phyloP scores from a whole-genome alignment of 2,888 invertebrate genomes.

The Habroteleia sp. region DNA sequence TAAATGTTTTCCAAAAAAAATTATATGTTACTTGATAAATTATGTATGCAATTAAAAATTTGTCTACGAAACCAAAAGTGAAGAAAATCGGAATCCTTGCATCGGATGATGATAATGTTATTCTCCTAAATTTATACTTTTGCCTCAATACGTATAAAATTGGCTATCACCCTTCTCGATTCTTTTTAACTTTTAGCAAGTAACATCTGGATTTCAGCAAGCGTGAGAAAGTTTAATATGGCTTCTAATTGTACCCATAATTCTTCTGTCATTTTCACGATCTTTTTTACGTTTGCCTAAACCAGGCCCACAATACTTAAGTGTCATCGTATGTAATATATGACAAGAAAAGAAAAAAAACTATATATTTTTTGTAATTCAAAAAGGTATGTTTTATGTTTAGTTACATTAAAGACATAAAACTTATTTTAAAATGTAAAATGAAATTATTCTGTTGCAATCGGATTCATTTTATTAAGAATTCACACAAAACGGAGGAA shows the following conservation, averaged over 20 bases:
- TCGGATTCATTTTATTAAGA: conserved; percentile 5
- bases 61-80: too few species aligned
- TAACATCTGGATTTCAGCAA: conserved; percentile 59
- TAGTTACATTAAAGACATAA: conserved; percentile 19
- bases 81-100: too few species aligned
- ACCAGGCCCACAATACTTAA: conserved; percentile 7
- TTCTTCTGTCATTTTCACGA: conserved; percentile 43
- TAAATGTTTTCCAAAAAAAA: too few species aligned
- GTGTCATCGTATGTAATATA: conserved; percentile 27
- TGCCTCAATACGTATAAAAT: conserved; percentile 34
- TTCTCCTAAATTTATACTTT: conserved; percentile 35
- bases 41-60: too few species aligned
- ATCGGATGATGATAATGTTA: conserved; percentile 19
- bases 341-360: background rate
- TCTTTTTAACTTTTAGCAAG: conserved; percentile 35
- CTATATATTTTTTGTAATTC: too few species aligned
- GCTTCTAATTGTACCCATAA: conserved; percentile 56
- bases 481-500: conserved; percentile 11
- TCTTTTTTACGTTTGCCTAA: conserved; percentile 36
- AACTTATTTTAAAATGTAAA: conserved; percentile 1
- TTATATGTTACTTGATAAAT: too few species aligned
- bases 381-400: too few species aligned
- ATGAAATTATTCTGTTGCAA: background rate
- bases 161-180: conserved; percentile 25
- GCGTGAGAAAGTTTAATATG: conserved; percentile 61